Evolutionary conservation across 2,888 invertebrate species (phyloP).

Genomic region (Diachrysia chrysitis): DNA sequence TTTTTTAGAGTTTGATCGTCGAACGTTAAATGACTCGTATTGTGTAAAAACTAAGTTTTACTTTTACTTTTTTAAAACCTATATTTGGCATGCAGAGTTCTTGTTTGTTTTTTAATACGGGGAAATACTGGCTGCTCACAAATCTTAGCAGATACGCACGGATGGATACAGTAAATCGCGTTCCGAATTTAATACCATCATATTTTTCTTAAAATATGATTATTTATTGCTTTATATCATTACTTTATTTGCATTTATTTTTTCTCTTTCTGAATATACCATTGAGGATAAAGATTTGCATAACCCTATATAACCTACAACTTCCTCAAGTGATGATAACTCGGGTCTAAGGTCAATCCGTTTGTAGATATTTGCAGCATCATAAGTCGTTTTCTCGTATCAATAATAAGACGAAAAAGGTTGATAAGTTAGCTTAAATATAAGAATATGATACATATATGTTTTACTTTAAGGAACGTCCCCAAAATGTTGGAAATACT

Average conservation of each 20-base stretch:
- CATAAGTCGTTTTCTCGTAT: no score
- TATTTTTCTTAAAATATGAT: background rate
- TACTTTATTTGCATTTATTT: background rate
- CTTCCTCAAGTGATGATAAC: no score
- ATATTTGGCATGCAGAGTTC: background rate
- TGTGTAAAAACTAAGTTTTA: background rate
- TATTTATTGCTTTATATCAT: background rate
- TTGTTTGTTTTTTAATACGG: background rate
- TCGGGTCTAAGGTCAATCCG: no score
- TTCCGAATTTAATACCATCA: background rate
- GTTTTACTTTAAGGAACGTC: no score
- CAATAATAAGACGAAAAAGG: no score
- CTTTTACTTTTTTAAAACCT: background rate
- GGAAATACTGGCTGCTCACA: background rate
- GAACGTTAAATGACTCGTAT: background rate
- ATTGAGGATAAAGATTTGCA: no score
- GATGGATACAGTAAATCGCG: background rate
- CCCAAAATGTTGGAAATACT: background rate
- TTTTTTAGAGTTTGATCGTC: slow-evolving; percentile 11
- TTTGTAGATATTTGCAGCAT: no score
- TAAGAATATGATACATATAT: background rate
- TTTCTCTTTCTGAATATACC: no score
- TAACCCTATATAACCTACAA: no score
- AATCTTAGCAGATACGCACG: slow-evolving; percentile 4
- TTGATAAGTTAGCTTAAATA: no score